Conservation (phyloP, 2,888 invertebrate species). For the Tanytarsus gracilentus region DNA sequence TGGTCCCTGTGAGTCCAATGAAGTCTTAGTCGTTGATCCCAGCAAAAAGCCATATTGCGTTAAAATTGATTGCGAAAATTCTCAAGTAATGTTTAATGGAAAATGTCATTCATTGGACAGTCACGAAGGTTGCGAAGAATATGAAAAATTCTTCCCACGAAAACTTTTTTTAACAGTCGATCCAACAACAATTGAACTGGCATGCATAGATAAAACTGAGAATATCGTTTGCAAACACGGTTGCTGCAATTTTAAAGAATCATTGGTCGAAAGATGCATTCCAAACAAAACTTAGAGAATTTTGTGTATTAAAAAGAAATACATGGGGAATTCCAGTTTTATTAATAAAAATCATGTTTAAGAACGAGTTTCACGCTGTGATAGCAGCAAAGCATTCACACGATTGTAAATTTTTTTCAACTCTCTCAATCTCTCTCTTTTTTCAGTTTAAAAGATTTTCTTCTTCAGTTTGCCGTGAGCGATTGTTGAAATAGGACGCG, state of each 20-base stretch:
- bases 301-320: background rate
- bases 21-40: constrained; percentile 46
- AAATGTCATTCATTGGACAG: constrained; percentile 33
- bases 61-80: constrained; percentile 50
- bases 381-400: background rate
- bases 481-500: background rate
- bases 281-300: background rate
- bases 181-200: background rate
- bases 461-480: background rate
- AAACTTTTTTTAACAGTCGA: constrained; percentile 11
- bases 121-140: constrained; percentile 7
- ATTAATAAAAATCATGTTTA: constrained; percentile 9
- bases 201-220: constrained; percentile 7
- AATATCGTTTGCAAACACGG: background rate
- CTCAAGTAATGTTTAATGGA: constrained; percentile 41
- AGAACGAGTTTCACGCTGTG: background rate
- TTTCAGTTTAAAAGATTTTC: background rate
- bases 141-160: background rate
- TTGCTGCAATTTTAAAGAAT: constrained; percentile 7
- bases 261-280: background rate
- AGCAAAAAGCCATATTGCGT: constrained; percentile 50
- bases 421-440: no score
- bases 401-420: background rate
- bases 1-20: constrained; percentile 52
- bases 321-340: background rate